These are phyloP conservation scores for Pangasius krempfi DNA, from an alignment of 2,797 vertebrate genomes.

Conservation along the genomic window DNA sequence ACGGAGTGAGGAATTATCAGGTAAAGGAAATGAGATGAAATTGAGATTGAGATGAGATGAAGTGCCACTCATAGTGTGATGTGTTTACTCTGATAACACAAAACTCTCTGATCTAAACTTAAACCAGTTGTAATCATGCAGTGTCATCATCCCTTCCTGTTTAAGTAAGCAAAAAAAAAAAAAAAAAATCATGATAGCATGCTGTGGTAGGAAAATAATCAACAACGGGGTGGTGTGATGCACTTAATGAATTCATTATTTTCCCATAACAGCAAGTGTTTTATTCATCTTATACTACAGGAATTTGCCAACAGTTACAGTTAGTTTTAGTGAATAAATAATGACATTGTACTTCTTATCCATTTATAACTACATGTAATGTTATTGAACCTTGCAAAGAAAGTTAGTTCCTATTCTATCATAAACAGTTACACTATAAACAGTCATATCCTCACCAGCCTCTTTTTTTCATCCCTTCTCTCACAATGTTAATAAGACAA, in stretches of 20 bases:
- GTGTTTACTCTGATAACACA: background rate
- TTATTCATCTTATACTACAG: background rate
- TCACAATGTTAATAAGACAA: background rate
- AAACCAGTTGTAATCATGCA: background rate
- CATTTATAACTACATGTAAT: background rate
- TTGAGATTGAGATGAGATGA: background rate
- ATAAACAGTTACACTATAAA: background rate
- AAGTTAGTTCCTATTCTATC: background rate
- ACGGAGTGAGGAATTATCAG: slow-evolving; percentile 97
- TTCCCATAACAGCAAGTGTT: background rate
- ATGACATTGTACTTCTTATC: background rate
- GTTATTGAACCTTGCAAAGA: background rate
- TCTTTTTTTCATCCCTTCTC: background rate
- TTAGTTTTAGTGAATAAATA: background rate
- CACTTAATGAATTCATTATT: background rate
- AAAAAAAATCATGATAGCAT: too few relatives aligned
- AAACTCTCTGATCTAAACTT: background rate
- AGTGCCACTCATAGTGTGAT: background rate
- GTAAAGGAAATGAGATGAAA: slow-evolving; percentile 65
- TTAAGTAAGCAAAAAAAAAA: background rate
- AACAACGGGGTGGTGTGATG: background rate
- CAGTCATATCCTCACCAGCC: background rate
- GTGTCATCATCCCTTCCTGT: background rate
- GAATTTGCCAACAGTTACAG: background rate
- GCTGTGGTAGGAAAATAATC: background rate